These are phyloP conservation scores for Pseudomyrmex cubaensis DNA, from an alignment of 1,140 invertebrate genomes.

Conservation along the genomic window DNA sequence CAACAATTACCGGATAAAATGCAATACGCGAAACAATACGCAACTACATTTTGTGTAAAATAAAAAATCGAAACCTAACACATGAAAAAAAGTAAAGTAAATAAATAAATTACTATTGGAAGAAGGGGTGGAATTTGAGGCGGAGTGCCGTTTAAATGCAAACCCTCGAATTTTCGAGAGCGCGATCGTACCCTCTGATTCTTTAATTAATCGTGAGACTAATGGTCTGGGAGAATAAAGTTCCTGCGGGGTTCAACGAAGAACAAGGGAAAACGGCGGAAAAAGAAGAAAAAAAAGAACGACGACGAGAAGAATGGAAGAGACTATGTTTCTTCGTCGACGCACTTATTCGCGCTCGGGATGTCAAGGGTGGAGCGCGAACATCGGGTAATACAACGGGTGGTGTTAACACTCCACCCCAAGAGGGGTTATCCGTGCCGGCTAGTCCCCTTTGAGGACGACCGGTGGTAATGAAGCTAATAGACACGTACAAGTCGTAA, in stretches of 20 bases:
- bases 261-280: constrained; percentile 14
- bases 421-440: constrained; percentile 55
- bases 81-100: no score
- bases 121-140: background rate
- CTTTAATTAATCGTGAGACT: constrained; percentile 73
- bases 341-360: constrained; percentile 66
- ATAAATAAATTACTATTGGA: no score
- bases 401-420: constrained; percentile 71
- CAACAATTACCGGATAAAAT: background rate
- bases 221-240: constrained; percentile 69
- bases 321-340: constrained; percentile 23
- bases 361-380: constrained; percentile 68
- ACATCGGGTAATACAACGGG: constrained; percentile 74
- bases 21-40: no score
- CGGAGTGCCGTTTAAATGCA: background rate
- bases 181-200: constrained; percentile 62
- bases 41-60: no score
- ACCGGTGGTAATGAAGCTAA: constrained; percentile 79
- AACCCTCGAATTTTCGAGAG: constrained; percentile 47
- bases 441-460: constrained; percentile 27
- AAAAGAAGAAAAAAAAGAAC: constrained; percentile 3
- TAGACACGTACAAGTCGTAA: constrained; percentile 83
- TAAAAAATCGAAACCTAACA: no score
- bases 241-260: constrained; percentile 35
- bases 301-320: background rate